Evolutionary conservation across 1,140 invertebrate species (phyloP).

Genomic region (Probaryconus sp.): DNA sequence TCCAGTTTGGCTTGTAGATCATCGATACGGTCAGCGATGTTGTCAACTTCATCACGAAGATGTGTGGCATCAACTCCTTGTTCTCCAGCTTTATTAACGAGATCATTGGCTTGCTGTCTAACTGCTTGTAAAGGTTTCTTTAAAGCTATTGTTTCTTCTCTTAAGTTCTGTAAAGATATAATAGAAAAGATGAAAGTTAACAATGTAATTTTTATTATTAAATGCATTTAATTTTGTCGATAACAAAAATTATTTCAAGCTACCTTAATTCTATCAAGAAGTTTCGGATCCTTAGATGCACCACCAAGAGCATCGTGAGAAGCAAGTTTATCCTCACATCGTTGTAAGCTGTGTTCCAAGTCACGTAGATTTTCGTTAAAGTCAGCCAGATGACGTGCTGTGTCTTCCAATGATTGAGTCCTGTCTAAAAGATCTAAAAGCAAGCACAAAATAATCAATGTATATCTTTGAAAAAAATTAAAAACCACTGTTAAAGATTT

Average conservation of each 20-base stretch:
- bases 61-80: slow-evolving; percentile 85
- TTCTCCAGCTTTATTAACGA: slow-evolving; percentile 84
- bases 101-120: slow-evolving; percentile 84
- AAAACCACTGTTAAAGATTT: too few species aligned
- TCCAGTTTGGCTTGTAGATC: slow-evolving; percentile 87
- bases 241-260: slow-evolving; percentile 6
- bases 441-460: too few species aligned
- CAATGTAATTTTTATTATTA: not conserved
- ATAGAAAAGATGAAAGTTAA: not conserved
- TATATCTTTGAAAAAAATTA: too few species aligned
- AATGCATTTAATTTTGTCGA: not conserved
- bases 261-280: slow-evolving; percentile 89
- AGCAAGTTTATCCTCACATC: slow-evolving; percentile 91
- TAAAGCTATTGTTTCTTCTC: slow-evolving; percentile 86
- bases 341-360: slow-evolving; percentile 87
- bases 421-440: slow-evolving; percentile 79
- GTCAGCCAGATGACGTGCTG: slow-evolving; percentile 88
- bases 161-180: slow-evolving; percentile 76
- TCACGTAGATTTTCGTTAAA: slow-evolving; percentile 92
- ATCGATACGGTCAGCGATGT: slow-evolving; percentile 86
- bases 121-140: slow-evolving; percentile 87
- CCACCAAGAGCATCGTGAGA: slow-evolving; percentile 89
- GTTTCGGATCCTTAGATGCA: slow-evolving; percentile 88
- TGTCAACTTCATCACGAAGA: slow-evolving; percentile 87
- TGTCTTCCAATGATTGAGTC: slow-evolving; percentile 90